Base-by-base conservation (phyloP, 92 coral and sea anemone species). In the Palythoa heliodiscus region DNA sequence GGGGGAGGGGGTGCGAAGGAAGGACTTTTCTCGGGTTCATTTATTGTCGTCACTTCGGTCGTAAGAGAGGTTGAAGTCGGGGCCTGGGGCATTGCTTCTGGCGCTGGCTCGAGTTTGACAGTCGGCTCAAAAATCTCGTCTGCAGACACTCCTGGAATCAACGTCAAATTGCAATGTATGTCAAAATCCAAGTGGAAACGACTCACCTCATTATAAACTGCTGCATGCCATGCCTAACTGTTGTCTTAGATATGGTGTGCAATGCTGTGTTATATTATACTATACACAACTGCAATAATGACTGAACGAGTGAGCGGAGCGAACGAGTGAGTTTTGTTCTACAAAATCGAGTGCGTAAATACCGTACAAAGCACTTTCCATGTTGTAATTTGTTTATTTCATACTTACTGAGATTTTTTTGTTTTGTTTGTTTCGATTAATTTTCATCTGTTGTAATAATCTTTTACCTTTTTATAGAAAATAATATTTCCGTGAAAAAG, bases 1-100 rank as follows among this genome's bases (percentile, higher is more conserved):
- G 84, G 84, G 11, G 84, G 84, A 6, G 84, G 84, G 19, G 84
- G 47, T n/a, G 61, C 73, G 35, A 24, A 5, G 61, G 73, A 7
- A 47, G 58, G 57, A 29, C 3, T 8, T 16, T 20, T 52, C 23
- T 61, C 58, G 8, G 55, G 10, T 14, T 13, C 7, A 22, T n/a
- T 19, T n/a, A 19, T 37, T 7, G 37, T 13, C 48, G 47, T 39
- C 15, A 7, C 40, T 13, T 47, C 73, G 10, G 54, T 15, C 7
- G 58, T 9, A 19, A 73, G 2, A 2, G 22, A 24, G 8, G 19
- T 22, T 22, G 55, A 35, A 52, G 66, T 24, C 9, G 40, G 79
- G 48, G 35, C 40, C 47, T 69, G 14, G 47, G 73, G 47, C 4
- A 25, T 4, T 20, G 40, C 38, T 75, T 23, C n/a, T 54, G 80